Percentiles rank a stretch among this genome's conserved stretches.
Evolutionary conservation across 1,140 invertebrate species (phyloP).

Genomic region (Helicoverpa armigera): DNA sequence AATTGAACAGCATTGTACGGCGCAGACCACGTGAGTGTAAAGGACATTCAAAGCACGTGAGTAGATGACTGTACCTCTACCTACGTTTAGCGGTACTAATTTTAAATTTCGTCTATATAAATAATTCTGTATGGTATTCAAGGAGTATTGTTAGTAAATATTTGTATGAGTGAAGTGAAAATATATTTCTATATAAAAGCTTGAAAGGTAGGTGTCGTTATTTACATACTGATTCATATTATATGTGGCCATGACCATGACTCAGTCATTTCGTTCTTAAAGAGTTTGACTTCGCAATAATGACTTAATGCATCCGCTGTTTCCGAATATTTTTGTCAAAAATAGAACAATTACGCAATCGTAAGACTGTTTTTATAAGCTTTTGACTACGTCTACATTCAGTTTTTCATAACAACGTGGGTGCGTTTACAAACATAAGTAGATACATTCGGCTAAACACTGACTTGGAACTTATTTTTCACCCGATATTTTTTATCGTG

Average conservation of each 20-base stretch:
- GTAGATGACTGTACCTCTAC: not conserved
- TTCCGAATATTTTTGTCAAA: not conserved
- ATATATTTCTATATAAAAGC: too few species aligned
- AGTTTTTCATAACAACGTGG: too few species aligned
- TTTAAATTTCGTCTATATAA: not conserved
- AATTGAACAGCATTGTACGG: not conserved
- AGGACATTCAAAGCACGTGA: slow-evolving; percentile 5
- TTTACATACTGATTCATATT: too few species aligned
- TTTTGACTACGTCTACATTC: too few species aligned
- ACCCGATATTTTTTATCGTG: too few species aligned
- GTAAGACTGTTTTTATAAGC: too few species aligned
- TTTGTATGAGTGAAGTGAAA: too few species aligned
- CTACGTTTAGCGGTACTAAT: not conserved
- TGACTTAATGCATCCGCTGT: not conserved
- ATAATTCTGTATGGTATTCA: too few species aligned
- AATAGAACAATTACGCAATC: not conserved
- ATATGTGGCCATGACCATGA: not conserved
- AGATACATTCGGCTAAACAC: too few species aligned
- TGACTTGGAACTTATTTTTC: too few species aligned
- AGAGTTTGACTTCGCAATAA: not conserved
- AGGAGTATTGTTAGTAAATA: too few species aligned
- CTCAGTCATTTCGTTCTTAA: not conserved
- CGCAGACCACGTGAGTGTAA: not conserved
- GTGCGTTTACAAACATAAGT: not conserved
- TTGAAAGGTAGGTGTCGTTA: too few species aligned